Base-by-base conservation (phyloP, 2,113 vertebrate species). In the Megaceryle torquata region DNA sequence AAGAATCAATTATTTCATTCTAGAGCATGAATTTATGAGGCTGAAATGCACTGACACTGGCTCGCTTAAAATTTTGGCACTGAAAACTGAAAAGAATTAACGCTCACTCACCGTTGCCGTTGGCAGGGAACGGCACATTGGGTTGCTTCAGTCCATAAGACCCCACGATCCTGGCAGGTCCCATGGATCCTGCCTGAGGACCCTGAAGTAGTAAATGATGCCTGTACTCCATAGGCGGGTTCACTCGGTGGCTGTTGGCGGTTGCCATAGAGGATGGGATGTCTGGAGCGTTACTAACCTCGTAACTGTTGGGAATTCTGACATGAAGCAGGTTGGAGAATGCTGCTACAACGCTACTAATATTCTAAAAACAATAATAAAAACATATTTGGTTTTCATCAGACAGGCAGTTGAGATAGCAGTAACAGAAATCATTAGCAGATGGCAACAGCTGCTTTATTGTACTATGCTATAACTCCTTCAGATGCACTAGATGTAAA, bases 291-390 rank as follows among this genome's bases (percentile, higher is more conserved):
- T 96, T 99, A 96, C 98, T 99, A 64, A 99, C 98, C 95, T 99
- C 99, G 7, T 99, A 99, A 95, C 98, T 98, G 95, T 97, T 95
- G 28, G 99, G 99, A 44, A 99, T 98, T 46, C 98, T 98, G 69
- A 99, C 98, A 4, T 97, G 98, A 35, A 99, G 98, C 72, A 99
- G 97, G 93, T 98, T 97, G 15, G 99, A 99, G 93, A 99, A 98
- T 0, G 99, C 98, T 14, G 99, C 98, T 97, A 99, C 98, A 53
- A 99, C 98, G 1, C 97, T 98, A 9, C 97, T 97, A 9, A 99
- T 98, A 48, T 99, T 99, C 99, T 99, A 91, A 6, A 97, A 89
- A 93, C 39, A 76, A 14, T 16, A 83, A 43, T 17, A 74, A 70
- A 82, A 71, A 53, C 63, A 85, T 1, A 37, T 10, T 35, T 17